A percentile compares a stretch with the other conserved stretches of the same genome.
Evolutionary conservation across 2,797 vertebrate genomes (phyloP).

Genomic region (Loris lydekkerianus): DNA sequence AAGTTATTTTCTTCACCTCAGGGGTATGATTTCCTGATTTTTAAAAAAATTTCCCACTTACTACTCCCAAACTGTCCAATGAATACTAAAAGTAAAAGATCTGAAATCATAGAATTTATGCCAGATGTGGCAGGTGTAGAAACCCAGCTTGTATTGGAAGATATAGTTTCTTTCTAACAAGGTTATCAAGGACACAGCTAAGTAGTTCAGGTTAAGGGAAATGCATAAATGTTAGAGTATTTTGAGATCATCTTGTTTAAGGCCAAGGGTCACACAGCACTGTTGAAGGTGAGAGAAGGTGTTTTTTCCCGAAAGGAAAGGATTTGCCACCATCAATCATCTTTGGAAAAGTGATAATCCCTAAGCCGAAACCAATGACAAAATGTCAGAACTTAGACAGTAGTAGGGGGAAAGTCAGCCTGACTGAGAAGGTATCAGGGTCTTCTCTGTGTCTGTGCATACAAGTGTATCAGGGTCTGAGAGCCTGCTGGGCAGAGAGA

Average conservation of each 20-base stretch:
- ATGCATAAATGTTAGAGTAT: neutral
- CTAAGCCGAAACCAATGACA: neutral
- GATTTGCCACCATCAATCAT: neutral
- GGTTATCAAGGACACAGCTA: neutral
- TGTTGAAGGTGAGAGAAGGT: neutral
- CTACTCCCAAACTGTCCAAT: neutral
- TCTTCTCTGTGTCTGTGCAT: rapidly evolving
- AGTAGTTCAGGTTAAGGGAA: neutral
- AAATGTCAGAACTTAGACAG: neutral
- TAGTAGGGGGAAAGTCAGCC: neutral
- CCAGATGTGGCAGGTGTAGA: neutral
- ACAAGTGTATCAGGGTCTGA: neutral
- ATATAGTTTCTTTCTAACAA: slow-evolving; percentile 19
- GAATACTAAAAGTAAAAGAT: neutral
- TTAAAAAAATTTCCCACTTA: neutral
- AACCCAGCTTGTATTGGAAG: neutral
- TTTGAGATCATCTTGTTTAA: neutral
- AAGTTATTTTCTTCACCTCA: neutral
- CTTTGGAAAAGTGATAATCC: neutral
- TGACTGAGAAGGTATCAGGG: neutral
- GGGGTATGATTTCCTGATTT: neutral
- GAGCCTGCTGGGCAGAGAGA: neutral
- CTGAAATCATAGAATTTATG: neutral
- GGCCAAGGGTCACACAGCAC: neutral
- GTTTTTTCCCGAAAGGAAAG: neutral